phyloP scores from a whole-genome alignment of 2,888 invertebrate species.

The Monochamus alternatus region DNA sequence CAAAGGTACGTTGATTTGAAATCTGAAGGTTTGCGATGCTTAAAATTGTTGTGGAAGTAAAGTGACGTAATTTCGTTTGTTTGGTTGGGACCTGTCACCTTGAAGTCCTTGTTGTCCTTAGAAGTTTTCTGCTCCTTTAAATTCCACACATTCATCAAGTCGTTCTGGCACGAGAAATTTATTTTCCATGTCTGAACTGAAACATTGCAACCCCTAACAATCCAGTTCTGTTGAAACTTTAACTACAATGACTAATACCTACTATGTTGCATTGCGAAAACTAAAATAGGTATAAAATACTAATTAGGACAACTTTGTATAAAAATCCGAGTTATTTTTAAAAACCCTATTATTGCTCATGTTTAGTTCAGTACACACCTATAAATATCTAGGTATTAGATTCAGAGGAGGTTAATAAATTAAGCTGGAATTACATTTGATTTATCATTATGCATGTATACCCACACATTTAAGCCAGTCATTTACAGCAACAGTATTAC shows the following conservation, averaged over 20 bases:
- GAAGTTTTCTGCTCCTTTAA: not conserved
- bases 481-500: conserved; percentile 3
- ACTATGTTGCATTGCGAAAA: not conserved
- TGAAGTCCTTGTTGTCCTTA: not conserved
- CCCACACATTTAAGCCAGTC: conserved; percentile 13
- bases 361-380: conserved; percentile 5
- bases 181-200: not conserved
- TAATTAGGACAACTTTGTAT: not conserved
- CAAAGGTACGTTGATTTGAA: no score
- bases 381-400: conserved; percentile 11
- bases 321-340: not conserved
- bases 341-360: conserved; percentile 3
- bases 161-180: not conserved
- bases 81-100: no score
- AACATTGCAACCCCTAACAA: not conserved
- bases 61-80: no score
- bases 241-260: no score
- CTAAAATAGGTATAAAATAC: not conserved
- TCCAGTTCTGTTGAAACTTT: not conserved
- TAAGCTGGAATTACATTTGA: conserved; percentile 9
- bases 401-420: conserved; percentile 17
- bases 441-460: conserved; percentile 23
- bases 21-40: no score
- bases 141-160: conserved; percentile 1
- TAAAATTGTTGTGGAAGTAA: no score